A percentile compares a stretch with the other conserved stretches of the same genome.
phyloP scores from a whole-genome alignment of 2,113 vertebrate species.

The Hippoglossus stenolepis region DNA sequence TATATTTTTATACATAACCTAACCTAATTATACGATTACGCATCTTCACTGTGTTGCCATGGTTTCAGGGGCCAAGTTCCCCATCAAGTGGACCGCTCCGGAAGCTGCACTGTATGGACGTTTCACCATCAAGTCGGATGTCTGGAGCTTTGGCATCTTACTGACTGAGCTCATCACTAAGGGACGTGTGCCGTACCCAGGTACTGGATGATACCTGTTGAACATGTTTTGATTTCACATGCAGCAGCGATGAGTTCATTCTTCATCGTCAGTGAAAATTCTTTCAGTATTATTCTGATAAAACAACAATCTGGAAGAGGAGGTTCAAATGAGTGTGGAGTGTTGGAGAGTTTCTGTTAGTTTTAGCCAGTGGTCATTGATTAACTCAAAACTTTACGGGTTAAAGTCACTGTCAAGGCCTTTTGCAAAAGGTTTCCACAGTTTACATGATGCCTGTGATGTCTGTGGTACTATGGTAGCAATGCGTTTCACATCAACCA shows the following conservation, averaged over 20 bases:
- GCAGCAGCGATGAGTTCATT: not conserved
- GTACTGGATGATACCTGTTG: slow-evolving; percentile 72
- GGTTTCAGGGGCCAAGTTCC: slow-evolving; percentile 94
- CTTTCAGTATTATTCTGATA: not conserved
- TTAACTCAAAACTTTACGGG: too few relatives aligned
- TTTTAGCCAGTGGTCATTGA: too few relatives aligned
- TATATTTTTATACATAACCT: slow-evolving; percentile 64
- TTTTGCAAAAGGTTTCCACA: too few relatives aligned
- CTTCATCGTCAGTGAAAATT: not conserved
- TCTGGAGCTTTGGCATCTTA: slow-evolving; percentile 98
- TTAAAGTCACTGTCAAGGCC: too few relatives aligned
- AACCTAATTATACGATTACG: slow-evolving; percentile 58
- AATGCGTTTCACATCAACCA: not conserved
- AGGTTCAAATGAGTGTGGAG: too few relatives aligned
- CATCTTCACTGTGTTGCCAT: slow-evolving; percentile 64
- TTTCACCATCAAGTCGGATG: slow-evolving; percentile 98
- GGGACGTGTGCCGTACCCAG: slow-evolving; percentile 98
- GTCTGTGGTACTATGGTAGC: not conserved
- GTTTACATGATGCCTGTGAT: not conserved
- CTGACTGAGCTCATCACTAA: slow-evolving; percentile 97
- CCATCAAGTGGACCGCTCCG: slow-evolving; percentile 98
- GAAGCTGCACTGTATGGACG: slow-evolving; percentile 94
- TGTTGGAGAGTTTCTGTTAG: too few relatives aligned
- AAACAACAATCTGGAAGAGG: too few relatives aligned
- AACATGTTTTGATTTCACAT: not conserved